phyloP scores from a whole-genome alignment of 2,888 invertebrate genomes.

The Drosophila mulleri region DNA sequence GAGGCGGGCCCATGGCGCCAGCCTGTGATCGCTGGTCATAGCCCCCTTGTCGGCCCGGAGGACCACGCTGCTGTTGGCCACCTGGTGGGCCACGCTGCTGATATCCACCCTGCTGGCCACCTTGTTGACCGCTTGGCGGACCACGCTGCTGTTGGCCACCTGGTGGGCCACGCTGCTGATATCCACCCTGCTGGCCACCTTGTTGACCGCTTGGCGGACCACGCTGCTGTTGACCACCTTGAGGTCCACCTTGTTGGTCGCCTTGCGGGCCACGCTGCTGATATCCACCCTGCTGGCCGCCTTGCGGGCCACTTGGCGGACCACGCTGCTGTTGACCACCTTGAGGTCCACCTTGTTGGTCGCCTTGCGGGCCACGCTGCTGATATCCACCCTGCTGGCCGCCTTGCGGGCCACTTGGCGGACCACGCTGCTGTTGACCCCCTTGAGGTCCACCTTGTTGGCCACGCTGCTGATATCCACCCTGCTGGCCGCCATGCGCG shows the following conservation, averaged over 20 bases:
- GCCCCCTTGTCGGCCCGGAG: not conserved
- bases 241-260: too few relatives aligned
- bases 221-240: not conserved
- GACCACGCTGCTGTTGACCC: not conserved
- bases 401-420: not conserved
- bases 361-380: slow-evolving; percentile 1
- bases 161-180: too few relatives aligned
- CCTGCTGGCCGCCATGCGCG: not conserved
- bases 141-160: slow-evolving; percentile 1
- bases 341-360: not conserved
- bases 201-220: slow-evolving; percentile 4
- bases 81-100: slow-evolving; percentile 8
- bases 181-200: not conserved
- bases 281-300: not conserved
- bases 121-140: slow-evolving; percentile 1
- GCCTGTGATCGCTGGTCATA: not conserved
- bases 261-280: too few relatives aligned
- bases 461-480: slow-evolving; percentile 7
- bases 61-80: slow-evolving; percentile 2
- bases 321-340: not conserved
- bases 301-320: not conserved
- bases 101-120: slow-evolving; percentile 1
- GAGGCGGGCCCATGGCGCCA: slow-evolving; percentile 13
- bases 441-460: not conserved
- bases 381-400: slow-evolving; percentile 10